Base-by-base conservation (phyloP, 2,888 invertebrate genomes). In the Ornithoptera priamus region DNA sequence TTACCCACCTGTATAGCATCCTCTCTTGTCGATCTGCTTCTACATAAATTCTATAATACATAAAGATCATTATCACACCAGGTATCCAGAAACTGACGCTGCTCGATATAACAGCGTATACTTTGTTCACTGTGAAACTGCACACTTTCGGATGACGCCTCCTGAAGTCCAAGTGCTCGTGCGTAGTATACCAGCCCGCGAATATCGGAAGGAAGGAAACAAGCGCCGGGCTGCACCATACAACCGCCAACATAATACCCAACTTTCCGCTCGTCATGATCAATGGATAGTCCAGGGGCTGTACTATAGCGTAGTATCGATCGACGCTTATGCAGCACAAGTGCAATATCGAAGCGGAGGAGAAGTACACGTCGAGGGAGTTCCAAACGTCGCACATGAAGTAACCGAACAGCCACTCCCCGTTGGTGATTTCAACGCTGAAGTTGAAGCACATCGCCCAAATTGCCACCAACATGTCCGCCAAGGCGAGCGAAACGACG, bases 321-420 rank as follows among this genome's bases (percentile, higher is more conserved):
- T 97, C 97, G 46, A 97, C 97, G 77, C 96, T 96, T 79, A 97
- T 99, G 86, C 98, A 99, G 85, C 98, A 98, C 68, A 99, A 89
- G 89, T 99, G 98, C 24, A 99, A 93, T 70, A 99, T 98, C 18
- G 98, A 98, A 0, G 98, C 98, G 1, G 96, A 98, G 77, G 96
- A 97, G 85, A 98, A 99, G 82, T 98, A 97, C 1, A 99, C 99
- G 86, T 99, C 99, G 76, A 98, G 93, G 1, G 98, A 97, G 87
- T 98, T 99, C 97, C 98, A 99, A 20, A 98, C 97, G 86, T 98
- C 98, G 87, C 98, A 98, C 96, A 98, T 97, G 81, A 97, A 96
- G 79, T 96, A 95, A 0, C 97, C 97, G 80, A 98, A 98, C 72
- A 97, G 86, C 98, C 98, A 98, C 74, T 93, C 94, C 15, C 96